phyloP scores from a whole-genome alignment of 2,113 vertebrate genomes.

The Pelusios castaneus region DNA sequence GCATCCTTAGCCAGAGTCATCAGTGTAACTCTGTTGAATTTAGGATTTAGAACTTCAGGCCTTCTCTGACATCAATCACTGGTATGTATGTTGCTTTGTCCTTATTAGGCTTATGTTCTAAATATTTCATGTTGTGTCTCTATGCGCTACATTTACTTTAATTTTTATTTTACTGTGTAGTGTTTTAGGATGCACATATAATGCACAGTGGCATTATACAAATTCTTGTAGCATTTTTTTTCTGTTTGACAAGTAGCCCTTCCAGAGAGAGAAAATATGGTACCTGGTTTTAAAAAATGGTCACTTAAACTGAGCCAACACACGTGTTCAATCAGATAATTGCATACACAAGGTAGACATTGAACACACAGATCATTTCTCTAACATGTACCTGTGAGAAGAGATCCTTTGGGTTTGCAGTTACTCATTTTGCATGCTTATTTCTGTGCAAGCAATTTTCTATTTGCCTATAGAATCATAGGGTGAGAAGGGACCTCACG shows the following conservation, averaged over 20 bases:
- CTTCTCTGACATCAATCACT: background rate
- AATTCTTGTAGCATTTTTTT: background rate
- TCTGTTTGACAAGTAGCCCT: slow-evolving; percentile 38
- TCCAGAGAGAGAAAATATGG: background rate
- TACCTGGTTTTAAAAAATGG: background rate
- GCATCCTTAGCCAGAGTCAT: background rate
- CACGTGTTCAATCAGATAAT: background rate
- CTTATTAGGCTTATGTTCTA: slow-evolving; percentile 1
- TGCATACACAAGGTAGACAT: background rate
- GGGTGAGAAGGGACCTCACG: background rate
- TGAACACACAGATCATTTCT: background rate
- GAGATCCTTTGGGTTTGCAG: background rate
- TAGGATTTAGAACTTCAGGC: background rate
- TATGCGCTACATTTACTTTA: background rate
- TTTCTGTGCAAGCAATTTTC: slow-evolving; percentile 49
- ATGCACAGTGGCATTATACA: background rate
- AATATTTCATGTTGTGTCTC: background rate
- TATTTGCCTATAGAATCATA: slow-evolving; percentile 43
- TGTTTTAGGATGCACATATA: background rate
- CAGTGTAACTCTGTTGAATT: background rate
- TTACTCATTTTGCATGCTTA: slow-evolving; percentile 14
- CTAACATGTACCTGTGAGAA: background rate
- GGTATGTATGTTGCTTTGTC: fast-evolving
- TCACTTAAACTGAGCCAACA: background rate
- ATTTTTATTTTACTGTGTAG: slow-evolving; percentile 41